Evolutionary conservation across 2,113 vertebrate species (phyloP).

Genomic region (Hippocampus barbouri): DNA sequence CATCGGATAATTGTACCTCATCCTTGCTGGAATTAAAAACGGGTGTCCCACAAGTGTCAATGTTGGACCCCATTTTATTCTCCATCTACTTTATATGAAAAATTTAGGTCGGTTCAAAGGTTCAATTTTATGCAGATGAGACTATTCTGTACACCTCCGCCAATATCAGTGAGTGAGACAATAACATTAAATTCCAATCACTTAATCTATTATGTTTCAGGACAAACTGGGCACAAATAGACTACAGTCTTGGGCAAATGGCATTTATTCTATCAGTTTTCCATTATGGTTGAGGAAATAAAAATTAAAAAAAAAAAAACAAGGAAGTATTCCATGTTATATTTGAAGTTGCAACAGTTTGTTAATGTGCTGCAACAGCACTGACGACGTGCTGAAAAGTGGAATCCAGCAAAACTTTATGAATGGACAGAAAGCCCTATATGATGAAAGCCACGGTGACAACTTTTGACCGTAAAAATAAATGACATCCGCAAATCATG

Average conservation of each 20-base stretch:
- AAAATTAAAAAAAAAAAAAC: constrained; percentile 1
- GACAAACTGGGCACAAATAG: not conserved
- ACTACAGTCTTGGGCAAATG: not conserved
- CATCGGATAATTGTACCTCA: no score
- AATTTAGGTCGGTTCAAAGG: no score
- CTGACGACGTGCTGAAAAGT: not conserved
- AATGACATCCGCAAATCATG: not conserved
- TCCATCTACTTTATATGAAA: no score
- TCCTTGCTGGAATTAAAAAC: no score
- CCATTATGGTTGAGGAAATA: constrained; percentile 15
- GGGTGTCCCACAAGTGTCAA: no score
- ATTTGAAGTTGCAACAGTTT: not conserved
- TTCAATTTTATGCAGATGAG: no score
- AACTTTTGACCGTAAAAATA: not conserved
- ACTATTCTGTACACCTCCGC: no score
- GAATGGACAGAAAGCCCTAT: not conserved
- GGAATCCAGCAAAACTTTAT: not conserved
- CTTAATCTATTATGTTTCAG: not conserved
- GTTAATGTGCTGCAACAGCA: not conserved
- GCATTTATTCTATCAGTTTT: not conserved
- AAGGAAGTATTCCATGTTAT: constrained; percentile 22
- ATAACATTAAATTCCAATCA: no score
- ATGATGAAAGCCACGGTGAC: no score
- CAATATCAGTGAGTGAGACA: no score
- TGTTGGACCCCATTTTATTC: no score